These are phyloP conservation scores for Ataeniobius toweri DNA, from an alignment of 2,797 vertebrate species.

Conservation along the genomic window DNA sequence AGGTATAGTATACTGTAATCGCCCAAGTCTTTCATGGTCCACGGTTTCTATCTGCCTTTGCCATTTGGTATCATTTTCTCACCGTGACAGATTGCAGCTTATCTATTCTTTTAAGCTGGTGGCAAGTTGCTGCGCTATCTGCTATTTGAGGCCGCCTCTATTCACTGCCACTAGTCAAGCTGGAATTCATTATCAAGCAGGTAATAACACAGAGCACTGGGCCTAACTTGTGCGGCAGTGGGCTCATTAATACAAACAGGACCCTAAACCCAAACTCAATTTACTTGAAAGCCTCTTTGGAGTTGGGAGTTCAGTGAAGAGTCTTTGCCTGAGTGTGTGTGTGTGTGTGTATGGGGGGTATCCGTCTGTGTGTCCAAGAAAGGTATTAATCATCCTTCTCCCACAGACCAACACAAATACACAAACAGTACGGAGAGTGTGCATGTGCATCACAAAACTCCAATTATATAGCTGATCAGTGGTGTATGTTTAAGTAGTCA, in stretches of 20 bases:
- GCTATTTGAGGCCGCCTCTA: conserved; percentile 42
- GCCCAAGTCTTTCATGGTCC: conserved; percentile 24
- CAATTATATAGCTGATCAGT: conserved; percentile 73
- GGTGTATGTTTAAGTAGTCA: conserved; percentile 71
- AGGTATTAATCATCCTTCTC: conserved; percentile 72
- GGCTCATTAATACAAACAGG: conserved; percentile 79
- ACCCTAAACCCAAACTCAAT: conserved; percentile 80
- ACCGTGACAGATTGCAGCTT: conserved; percentile 33
- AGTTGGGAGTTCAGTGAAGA: conserved; percentile 59
- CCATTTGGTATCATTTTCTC: conserved; percentile 33
- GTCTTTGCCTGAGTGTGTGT: conserved; percentile 29
- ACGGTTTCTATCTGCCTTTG: conserved; percentile 25
- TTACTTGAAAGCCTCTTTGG: conserved; percentile 79
- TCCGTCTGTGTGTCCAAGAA: conserved; percentile 45
- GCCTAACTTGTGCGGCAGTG: conserved; percentile 65
- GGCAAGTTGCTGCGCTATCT: conserved; percentile 50
- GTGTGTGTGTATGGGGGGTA: conserved; percentile 5
- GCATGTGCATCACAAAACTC: conserved; percentile 66
- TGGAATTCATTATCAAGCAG: conserved; percentile 75
- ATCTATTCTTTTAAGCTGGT: conserved; percentile 50
- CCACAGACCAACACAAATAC: conserved; percentile 44
- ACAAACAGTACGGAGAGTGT: conserved; percentile 35
- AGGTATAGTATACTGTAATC: conserved; percentile 21
- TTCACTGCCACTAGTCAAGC: conserved; percentile 67
- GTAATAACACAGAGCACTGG: conserved; percentile 74